A percentile compares a stretch with the other conserved stretches of the same genome.
Conservation (phyloP, 2,888 invertebrate genomes). For the Idaea straminata region DNA sequence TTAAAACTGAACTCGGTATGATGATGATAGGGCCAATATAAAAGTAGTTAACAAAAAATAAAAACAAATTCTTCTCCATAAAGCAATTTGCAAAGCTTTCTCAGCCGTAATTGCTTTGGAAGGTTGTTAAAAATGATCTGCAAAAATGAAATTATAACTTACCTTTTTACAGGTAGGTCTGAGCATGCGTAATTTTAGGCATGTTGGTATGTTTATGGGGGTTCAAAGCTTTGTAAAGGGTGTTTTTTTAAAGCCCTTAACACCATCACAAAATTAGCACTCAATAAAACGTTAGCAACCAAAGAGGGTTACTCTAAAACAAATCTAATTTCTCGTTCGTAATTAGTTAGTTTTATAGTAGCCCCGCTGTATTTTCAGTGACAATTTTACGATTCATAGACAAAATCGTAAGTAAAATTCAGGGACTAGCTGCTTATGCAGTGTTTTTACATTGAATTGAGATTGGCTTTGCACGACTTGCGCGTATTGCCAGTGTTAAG, state of each 20-base stretch:
- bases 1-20: not conserved
- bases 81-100: not conserved
- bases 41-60: not conserved
- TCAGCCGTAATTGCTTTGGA: not conserved
- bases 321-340: not conserved
- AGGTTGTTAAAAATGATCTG: not conserved
- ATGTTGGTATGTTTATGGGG: not conserved
- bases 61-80: not conserved
- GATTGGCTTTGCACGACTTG: too few species aligned
- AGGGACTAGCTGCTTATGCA: too few species aligned
- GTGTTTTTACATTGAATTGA: too few species aligned
- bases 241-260: not conserved
- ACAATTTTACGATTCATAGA: not conserved
- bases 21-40: not conserved
- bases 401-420: too few species aligned
- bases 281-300: not conserved
- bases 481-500: too few species aligned
- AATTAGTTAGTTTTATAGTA: not conserved
- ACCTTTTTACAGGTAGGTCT: not conserved
- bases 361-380: not conserved
- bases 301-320: not conserved
- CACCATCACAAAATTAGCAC: constrained; percentile 1
- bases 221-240: not conserved
- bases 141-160: not conserved
- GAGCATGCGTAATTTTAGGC: not conserved